Evolutionary conservation across 1,140 invertebrate genomes (phyloP).

Genomic region (Zaprionus lachaisei): DNA sequence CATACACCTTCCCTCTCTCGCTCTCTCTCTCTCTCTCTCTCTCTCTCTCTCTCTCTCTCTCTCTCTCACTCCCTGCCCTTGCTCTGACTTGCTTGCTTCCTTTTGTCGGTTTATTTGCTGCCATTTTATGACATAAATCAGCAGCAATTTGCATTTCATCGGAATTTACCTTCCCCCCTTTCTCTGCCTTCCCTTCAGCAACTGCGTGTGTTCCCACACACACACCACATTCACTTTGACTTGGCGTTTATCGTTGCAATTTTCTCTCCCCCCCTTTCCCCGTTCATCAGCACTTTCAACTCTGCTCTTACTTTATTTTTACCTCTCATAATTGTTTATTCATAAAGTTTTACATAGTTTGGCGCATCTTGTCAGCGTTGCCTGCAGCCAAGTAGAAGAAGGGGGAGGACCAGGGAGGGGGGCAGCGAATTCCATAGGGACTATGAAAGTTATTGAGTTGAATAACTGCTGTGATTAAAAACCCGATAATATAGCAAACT

Average conservation of each 20-base stretch:
- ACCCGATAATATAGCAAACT: too few relatives aligned
- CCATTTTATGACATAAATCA: conserved; percentile 58
- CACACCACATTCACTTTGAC: conserved; percentile 26
- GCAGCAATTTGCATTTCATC: conserved; percentile 59
- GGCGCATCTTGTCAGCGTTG: neutral
- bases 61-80: neutral
- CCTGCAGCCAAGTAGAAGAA: neutral
- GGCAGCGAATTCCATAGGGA: neutral
- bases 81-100: neutral
- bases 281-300: neutral
- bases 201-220: neutral
- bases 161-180: conserved; percentile 8
- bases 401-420: too few relatives aligned
- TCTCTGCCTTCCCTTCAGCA: neutral
- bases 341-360: conserved; percentile 10
- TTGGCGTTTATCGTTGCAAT: conserved; percentile 40
- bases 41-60: neutral
- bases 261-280: conserved; percentile 23
- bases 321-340: conserved; percentile 17
- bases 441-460: neutral
- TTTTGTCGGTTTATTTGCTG: conserved; percentile 35
- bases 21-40: neutral
- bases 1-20: neutral
- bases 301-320: neutral
- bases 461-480: too few relatives aligned